These are phyloP conservation scores for Listronotus oregonensis DNA, from an alignment of 1,140 invertebrate species.

Conservation along the genomic window DNA sequence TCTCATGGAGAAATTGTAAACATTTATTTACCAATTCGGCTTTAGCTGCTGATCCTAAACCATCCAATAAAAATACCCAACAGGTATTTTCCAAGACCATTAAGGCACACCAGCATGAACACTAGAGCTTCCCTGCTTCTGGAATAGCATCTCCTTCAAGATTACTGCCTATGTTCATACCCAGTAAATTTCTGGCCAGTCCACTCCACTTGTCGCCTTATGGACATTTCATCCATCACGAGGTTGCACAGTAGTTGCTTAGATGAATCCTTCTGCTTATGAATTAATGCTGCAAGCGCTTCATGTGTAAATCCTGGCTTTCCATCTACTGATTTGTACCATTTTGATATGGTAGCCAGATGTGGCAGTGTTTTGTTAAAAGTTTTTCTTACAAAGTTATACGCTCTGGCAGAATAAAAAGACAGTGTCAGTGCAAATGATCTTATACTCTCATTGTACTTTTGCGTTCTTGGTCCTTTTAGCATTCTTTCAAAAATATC, in stretches of 20 bases:
- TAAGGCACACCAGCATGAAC: slow-evolving; percentile 11
- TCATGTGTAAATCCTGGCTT: slow-evolving; percentile 28
- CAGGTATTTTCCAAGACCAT: slow-evolving; percentile 29
- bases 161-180: slow-evolving; percentile 9
- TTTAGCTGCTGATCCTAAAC: slow-evolving; percentile 9
- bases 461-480: background rate
- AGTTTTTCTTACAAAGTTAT: too few species aligned
- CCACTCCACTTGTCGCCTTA: slow-evolving; percentile 1
- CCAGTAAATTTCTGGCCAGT: slow-evolving; percentile 8
- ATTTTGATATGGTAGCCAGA: too few species aligned
- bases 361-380: too few species aligned
- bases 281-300: slow-evolving; percentile 22
- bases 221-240: slow-evolving; percentile 10
- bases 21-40: slow-evolving; percentile 7
- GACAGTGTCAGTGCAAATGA: slow-evolving; percentile 34
- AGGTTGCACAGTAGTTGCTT: too few species aligned
- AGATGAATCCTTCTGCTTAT: too few species aligned
- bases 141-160: background rate
- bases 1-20: slow-evolving; percentile 10
- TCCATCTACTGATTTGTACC: too few species aligned
- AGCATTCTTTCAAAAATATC: slow-evolving; percentile 13
- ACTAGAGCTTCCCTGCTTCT: slow-evolving; percentile 26
- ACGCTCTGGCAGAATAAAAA: too few species aligned
- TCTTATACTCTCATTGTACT: slow-evolving; percentile 21
- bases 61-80: slow-evolving; percentile 18